Conservation (phyloP, 92 coral and sea anemone species). For the Pocillopora meandrina region DNA sequence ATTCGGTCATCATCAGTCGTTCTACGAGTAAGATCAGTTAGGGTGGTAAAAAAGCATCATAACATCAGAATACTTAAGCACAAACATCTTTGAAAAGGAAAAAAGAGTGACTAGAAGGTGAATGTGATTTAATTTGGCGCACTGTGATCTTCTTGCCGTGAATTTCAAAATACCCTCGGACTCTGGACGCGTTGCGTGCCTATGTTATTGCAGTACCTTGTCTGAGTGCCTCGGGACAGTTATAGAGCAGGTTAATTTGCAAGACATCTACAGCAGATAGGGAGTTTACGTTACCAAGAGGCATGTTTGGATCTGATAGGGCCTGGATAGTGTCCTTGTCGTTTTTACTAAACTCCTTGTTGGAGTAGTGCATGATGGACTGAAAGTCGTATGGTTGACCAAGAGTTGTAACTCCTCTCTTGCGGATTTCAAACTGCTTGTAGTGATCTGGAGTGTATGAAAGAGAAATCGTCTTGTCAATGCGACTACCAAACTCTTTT, state of each 20-base stretch:
- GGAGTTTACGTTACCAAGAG: slow-evolving; percentile 70
- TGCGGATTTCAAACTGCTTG: slow-evolving; percentile 59
- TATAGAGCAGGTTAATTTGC: slow-evolving; percentile 79
- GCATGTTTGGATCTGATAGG: slow-evolving; percentile 78
- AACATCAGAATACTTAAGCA: background rate
- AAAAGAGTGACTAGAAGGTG: background rate
- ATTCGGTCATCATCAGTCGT: no score
- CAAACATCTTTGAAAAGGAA: background rate
- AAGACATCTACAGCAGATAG: slow-evolving; percentile 79
- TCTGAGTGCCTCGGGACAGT: slow-evolving; percentile 68
- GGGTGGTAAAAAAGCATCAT: background rate
- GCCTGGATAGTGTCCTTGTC: slow-evolving; percentile 79
- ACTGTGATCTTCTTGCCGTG: background rate
- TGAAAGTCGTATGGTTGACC: slow-evolving; percentile 89
- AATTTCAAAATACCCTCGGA: background rate
- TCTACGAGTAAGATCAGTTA: background rate
- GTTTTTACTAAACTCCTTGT: slow-evolving; percentile 84
- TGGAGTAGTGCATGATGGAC: slow-evolving; percentile 93
- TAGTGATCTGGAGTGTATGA: slow-evolving; percentile 47
- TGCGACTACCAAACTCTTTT: background rate
- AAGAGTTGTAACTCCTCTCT: slow-evolving; percentile 49
- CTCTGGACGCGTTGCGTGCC: background rate
- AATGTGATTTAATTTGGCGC: background rate
- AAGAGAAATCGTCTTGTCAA: background rate
- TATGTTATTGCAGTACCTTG: slow-evolving; percentile 30